Conservation (phyloP, 2,797 vertebrate species). For the Pseudochromis fuscus region DNA sequence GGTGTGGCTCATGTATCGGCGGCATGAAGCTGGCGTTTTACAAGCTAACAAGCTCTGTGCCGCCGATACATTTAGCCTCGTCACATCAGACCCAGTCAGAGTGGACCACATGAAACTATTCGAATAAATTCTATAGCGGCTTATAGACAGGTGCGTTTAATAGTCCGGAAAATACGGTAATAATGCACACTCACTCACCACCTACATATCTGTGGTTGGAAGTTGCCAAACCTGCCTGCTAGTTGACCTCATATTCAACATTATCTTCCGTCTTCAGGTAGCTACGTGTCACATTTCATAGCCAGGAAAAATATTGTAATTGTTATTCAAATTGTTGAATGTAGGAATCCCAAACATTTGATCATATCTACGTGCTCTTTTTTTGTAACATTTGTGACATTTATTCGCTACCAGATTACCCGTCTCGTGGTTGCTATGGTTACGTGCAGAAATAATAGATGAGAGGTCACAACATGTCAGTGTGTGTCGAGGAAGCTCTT, state of each 20-base stretch:
- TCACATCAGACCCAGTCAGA: too few species aligned
- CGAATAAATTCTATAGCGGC: too few species aligned
- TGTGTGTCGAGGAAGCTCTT: background rate
- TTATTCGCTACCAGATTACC: too few species aligned
- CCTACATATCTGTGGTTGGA: background rate
- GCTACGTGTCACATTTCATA: slow-evolving; percentile 8
- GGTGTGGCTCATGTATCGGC: too few species aligned
- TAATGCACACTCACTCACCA: background rate
- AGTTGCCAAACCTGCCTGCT: slow-evolving; percentile 16
- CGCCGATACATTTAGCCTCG: too few species aligned
- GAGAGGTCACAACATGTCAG: slow-evolving; percentile 35
- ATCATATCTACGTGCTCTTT: background rate
- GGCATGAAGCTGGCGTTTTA: too few species aligned
- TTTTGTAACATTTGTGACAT: too few species aligned
- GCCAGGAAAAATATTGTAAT: too few species aligned
- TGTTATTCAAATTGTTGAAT: background rate
- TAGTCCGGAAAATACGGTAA: too few species aligned
- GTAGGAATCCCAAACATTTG: background rate
- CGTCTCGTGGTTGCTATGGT: slow-evolving; percentile 30
- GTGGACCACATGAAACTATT: too few species aligned
- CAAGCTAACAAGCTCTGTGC: too few species aligned
- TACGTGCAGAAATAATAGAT: slow-evolving; percentile 5
- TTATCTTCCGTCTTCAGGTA: slow-evolving; percentile 4
- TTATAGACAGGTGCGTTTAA: too few species aligned
- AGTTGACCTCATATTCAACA: slow-evolving; percentile 7